These are phyloP conservation scores for Chromis chromis DNA, from an alignment of 2,797 vertebrate genomes.

Conservation along the genomic window DNA sequence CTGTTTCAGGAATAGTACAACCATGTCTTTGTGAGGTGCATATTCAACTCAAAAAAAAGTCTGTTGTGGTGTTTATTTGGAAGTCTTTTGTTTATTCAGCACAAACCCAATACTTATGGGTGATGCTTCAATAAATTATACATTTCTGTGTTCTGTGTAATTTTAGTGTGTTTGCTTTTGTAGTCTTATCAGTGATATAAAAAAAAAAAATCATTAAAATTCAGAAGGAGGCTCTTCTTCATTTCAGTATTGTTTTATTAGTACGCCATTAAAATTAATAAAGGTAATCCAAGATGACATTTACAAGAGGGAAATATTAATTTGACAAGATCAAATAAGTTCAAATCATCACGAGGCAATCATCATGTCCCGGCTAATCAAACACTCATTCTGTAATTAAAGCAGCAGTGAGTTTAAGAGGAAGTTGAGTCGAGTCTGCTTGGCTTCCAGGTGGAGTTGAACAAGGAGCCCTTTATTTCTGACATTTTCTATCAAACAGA, in stretches of 20 bases:
- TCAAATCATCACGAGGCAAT: background rate
- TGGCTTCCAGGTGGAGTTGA: background rate
- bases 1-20: too few species aligned
- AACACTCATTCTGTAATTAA: background rate
- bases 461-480: background rate
- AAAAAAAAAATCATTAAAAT: background rate
- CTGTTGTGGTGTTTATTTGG: too few species aligned
- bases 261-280: background rate
- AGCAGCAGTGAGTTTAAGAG: background rate
- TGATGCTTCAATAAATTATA: background rate
- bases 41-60: too few species aligned
- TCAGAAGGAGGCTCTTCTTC: background rate
- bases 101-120: too few species aligned
- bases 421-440: background rate
- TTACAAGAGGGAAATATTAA: background rate
- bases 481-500: constrained; percentile 69
- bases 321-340: background rate
- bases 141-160: background rate
- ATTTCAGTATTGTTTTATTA: background rate
- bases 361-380: background rate
- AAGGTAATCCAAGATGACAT: background rate
- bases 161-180: too few species aligned
- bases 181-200: too few species aligned
- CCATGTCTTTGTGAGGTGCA: too few species aligned
- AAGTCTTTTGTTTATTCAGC: too few species aligned